Base-by-base conservation (phyloP, 2,888 invertebrate species). In the Ophion ventricosus region DNA sequence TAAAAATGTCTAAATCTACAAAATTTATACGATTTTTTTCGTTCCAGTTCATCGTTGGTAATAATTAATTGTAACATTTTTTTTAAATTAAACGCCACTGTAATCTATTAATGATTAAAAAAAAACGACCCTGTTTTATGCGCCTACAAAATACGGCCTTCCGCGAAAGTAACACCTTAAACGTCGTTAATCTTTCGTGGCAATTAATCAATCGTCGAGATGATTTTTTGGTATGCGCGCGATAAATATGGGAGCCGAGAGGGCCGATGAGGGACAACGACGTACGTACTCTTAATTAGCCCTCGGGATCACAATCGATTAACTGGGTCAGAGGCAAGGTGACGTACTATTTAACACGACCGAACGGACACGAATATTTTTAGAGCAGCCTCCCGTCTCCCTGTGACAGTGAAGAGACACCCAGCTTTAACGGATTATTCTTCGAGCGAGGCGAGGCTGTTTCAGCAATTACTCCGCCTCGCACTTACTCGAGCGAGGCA, bases 311-410 rank as follows among this genome's bases (percentile, higher is more conserved):
- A 85, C 86, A 83, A 86, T 76, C 80, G 85, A 89, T 89, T 87
- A 90, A 89, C 82, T 89, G 86, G 90, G 90, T 89, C 90, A 89
- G 40, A 73, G 83, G 76, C 73, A 76, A 85, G 85, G 82, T 88
- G 87, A 88, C 86, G 89, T n/a, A 26, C 23, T 86, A 84, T 81
- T 29, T 78, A 87, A 84, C 85, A 87, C 86, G 89, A 86, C 83
- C 85, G 87, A 87, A 83, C 87, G 88, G 84, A 35, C 83, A 84
- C 87, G 87, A 59, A 67, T 90, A 90, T 90, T 90, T 88, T 88
- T 88, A 86, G 87, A 84, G 70, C 74, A 79, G 77, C 84, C 75
- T 70, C 84, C n/a, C 40, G 26, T 79, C 23, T 72, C 35, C 49
- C 63, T 69, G 29, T 49, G 14, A 25, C 43, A 20, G 14, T 59